A percentile compares a stretch with the other conserved stretches of the same genome.
These are phyloP conservation scores for Aldabrachelys gigantea DNA, from an alignment of 2,113 vertebrate species.

Conservation along the genomic window DNA sequence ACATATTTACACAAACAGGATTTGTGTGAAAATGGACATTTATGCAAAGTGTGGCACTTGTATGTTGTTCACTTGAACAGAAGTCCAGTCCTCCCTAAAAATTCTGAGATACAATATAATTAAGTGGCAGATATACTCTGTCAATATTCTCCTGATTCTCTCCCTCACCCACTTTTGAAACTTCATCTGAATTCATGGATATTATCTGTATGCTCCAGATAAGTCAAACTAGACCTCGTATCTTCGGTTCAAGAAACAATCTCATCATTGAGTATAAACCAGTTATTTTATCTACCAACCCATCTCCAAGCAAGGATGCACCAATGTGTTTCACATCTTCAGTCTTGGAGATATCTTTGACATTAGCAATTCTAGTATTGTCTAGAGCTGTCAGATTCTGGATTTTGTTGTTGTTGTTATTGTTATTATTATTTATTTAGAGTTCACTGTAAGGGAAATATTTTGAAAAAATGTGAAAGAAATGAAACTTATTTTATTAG, in stretches of 20 bases:
- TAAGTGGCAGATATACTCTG: not conserved
- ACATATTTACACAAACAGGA: not conserved
- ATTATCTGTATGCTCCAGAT: not conserved
- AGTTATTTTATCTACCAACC: not conserved
- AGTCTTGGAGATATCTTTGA: not conserved
- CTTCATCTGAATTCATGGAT: not conserved
- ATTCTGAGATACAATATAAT: not conserved
- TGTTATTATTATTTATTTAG: not conserved
- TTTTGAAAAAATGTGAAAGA: not conserved
- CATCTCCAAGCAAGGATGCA: not conserved
- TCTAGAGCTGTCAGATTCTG: not conserved
- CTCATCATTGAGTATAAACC: not conserved
- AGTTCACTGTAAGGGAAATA: not conserved
- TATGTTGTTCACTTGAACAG: not conserved
- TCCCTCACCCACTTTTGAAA: not conserved
- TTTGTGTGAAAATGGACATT: not conserved
- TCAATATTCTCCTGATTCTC: not conserved
- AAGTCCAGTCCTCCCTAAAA: not conserved
- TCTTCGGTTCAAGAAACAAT: not conserved
- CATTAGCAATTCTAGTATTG: not conserved
- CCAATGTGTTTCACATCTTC: not conserved
- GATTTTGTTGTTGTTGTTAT: not conserved
- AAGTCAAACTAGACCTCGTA: not conserved
- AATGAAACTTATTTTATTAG: not conserved
- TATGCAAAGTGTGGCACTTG: not conserved